Base-by-base conservation (phyloP, 2,797 vertebrate species). In the Fundulus diaphanus region DNA sequence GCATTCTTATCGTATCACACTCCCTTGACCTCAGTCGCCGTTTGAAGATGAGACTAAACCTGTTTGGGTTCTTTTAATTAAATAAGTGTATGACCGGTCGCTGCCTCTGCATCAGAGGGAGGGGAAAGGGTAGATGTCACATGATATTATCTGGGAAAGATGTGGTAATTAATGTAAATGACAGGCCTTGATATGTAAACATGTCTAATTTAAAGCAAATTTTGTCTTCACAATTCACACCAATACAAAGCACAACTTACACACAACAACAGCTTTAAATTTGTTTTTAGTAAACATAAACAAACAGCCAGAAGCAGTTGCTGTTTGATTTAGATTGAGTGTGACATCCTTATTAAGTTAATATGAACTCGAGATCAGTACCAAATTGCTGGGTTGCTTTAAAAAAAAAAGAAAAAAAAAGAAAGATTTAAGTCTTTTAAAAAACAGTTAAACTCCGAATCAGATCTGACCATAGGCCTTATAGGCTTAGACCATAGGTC, bases 61-160 rank as follows among this genome's bases (percentile, higher is more conserved):
- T 82, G 83, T 87, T 87, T 84, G 76, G 84, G 79, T 83, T 87
- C 74, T 81, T 89, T 92, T 91, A 93, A 93, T 94, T 92, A 93
- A 93, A 92, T 85, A 92, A 80, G 84, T 82, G 75, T 61, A 66
- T 73, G 80, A 90, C 82, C 79, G 91, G 92, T 93, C 90, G 77
- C 82, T 88, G 89, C 89, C 83, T 85, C 84, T 48, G 68, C 84
- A 84, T 84, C 74, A 83, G 88, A 89, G 75, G 84, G 13, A 88
- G 82, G 79, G 77, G 67, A 80, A 82, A 89, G 87, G 83, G 74
- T 86, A 89, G 82, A 80, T 88, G 92, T 82, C 92, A 88, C 85
- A 87, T 86, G 91, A 90, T 89, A 81, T 91, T 89, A 92, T 89
- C 90, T 89, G 69, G 77, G 87, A 77, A 33, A 69, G 78, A 82